These are phyloP conservation scores for Apomyelois bistriatella DNA, from an alignment of 2,888 invertebrate species.

Conservation along the genomic window DNA sequence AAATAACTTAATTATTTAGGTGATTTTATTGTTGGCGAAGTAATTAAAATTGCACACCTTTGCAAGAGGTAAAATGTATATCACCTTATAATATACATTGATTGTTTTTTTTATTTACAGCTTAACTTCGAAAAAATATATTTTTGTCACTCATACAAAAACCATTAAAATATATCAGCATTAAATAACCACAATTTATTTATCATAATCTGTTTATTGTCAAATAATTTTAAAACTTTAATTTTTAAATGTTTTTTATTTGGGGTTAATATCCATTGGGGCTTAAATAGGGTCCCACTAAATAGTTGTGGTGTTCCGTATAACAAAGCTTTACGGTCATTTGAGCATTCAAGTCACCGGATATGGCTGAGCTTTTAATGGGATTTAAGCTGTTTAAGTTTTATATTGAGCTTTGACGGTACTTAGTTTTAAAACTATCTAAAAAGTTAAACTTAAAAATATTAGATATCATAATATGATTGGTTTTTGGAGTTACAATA, in stretches of 20 bases:
- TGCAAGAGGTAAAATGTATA: too few species aligned
- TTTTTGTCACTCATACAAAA: background rate
- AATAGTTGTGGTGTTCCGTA: constrained; percentile 11
- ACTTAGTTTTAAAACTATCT: background rate
- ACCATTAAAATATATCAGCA: background rate
- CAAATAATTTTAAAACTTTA: background rate
- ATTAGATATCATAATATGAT: too few species aligned
- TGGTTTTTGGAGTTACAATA: too few species aligned
- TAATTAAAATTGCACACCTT: too few species aligned
- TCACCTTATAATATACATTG: too few species aligned
- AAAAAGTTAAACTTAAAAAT: too few species aligned
- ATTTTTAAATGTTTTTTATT: constrained; percentile 10
- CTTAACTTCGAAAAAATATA: too few species aligned
- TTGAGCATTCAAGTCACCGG: constrained; percentile 2
- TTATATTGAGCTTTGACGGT: background rate
- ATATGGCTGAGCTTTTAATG: constrained; percentile 9
- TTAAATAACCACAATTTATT: background rate
- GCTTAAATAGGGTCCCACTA: constrained; percentile 1
- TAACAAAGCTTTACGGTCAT: constrained; percentile 8
- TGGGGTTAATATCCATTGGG: constrained; percentile 7
- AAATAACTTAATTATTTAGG: too few species aligned
- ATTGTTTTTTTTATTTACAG: too few species aligned
- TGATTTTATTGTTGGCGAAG: too few species aligned
- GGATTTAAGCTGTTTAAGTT: constrained; percentile 14
- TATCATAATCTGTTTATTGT: constrained; percentile 7